These are phyloP conservation scores for Coelopa frigida DNA, from an alignment of 1,140 invertebrate species.

Conservation along the genomic window DNA sequence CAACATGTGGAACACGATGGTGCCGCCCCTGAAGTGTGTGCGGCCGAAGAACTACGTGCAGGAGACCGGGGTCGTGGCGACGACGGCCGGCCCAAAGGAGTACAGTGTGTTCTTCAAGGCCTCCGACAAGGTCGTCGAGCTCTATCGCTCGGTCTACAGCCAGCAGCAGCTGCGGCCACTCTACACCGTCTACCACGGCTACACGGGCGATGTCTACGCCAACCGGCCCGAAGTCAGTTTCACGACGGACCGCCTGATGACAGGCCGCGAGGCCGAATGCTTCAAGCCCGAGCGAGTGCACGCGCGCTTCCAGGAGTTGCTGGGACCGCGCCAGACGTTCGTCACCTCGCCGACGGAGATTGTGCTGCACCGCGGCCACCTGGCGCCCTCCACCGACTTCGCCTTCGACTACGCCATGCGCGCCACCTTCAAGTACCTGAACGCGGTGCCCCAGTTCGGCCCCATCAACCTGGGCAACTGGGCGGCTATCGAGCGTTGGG, in stretches of 20 bases:
- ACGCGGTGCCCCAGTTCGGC: conserved; percentile 31
- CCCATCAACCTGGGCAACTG: conserved; percentile 31
- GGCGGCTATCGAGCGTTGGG: conserved; percentile 26
- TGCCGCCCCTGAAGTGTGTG: conserved; percentile 14
- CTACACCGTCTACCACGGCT: conserved; percentile 23
- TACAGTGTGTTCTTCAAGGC: too few relatives aligned
- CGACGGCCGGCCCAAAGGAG: too few relatives aligned
- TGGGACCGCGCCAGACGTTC: conserved; percentile 18
- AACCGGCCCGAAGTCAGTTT: conserved; percentile 20
- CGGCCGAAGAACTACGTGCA: conserved; percentile 20
- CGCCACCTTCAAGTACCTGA: conserved; percentile 31
- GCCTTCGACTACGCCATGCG: conserved; percentile 29
- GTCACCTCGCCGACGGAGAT: neutral
- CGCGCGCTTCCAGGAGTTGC: conserved; percentile 16
- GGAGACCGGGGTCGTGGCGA: conserved; percentile 3
- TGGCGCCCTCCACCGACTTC: conserved; percentile 32
- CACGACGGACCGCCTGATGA: conserved; percentile 23
- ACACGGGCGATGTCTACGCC: conserved; percentile 11
- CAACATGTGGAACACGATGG: conserved; percentile 16
- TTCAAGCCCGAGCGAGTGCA: conserved; percentile 22
- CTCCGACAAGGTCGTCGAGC: too few relatives aligned
- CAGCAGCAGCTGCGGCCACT: conserved; percentile 6
- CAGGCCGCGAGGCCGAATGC: conserved; percentile 20
- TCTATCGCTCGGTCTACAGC: conserved; percentile 26
- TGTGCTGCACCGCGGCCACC: conserved; percentile 31